Conservation (phyloP, 2,797 vertebrate genomes). For the Cottoperca gobio region DNA sequence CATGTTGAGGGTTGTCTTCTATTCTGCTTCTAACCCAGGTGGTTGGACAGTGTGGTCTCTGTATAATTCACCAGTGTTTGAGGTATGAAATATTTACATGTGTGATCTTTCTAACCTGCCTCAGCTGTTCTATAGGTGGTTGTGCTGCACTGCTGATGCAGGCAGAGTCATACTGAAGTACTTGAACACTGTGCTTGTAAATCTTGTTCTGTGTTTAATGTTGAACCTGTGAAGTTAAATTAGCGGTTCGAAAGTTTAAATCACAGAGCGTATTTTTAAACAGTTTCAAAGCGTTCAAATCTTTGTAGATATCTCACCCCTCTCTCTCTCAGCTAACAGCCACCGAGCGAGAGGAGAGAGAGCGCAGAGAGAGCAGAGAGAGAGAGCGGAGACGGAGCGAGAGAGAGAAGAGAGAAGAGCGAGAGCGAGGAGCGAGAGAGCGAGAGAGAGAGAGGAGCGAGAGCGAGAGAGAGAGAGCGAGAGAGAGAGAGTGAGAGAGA, state of each 20-base stretch:
- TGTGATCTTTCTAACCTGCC: constrained; percentile 49
- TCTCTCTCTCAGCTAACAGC: constrained; percentile 5
- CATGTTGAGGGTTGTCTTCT: neutral
- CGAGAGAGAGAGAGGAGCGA: too few species aligned
- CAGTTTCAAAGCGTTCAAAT: constrained; percentile 25
- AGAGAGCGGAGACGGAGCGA: too few species aligned
- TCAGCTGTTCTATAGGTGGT: constrained; percentile 36
- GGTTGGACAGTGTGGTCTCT: constrained; percentile 32
- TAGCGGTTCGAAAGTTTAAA: constrained; percentile 52
- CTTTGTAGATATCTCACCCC: constrained; percentile 33
- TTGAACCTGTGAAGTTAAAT: constrained; percentile 45
- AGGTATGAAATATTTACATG: constrained; percentile 65
- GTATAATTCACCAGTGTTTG: constrained; percentile 63
- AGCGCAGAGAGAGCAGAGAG: too few species aligned
- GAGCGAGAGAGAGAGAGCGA: too few species aligned
- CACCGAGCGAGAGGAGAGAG: too few species aligned
- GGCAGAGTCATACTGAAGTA: neutral
- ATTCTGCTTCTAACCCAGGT: constrained; percentile 33
- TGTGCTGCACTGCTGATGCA: constrained; percentile 34
- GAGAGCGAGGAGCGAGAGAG: too few species aligned
- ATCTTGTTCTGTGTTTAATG: constrained; percentile 5
- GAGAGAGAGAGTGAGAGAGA: too few species aligned
- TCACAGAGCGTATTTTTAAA: constrained; percentile 59
- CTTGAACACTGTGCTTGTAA: neutral
- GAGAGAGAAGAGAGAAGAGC: too few species aligned